These are phyloP conservation scores for Cartodere bifasciata DNA, from an alignment of 2,888 invertebrate species.

Conservation along the genomic window DNA sequence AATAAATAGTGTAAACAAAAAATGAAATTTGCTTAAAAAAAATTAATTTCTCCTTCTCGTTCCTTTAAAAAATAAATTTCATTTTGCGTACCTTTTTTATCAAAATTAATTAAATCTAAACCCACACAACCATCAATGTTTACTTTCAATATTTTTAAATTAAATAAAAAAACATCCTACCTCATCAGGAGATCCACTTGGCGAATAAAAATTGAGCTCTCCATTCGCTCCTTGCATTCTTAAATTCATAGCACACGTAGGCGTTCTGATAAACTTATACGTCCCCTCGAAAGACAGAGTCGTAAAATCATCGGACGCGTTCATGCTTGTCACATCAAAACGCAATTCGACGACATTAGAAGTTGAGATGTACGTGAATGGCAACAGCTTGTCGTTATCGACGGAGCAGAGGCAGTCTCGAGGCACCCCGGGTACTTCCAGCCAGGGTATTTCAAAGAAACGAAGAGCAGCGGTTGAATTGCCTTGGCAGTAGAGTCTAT, in stretches of 20 bases:
- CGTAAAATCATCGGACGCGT: constrained; percentile 72
- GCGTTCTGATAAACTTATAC: constrained; percentile 65
- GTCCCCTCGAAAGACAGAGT: constrained; percentile 73
- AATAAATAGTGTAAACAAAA: too few species aligned
- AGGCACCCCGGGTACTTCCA: constrained; percentile 54
- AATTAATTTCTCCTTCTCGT: too few species aligned
- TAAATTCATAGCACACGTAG: constrained; percentile 55
- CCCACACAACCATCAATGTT: too few species aligned
- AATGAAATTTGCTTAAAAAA: too few species aligned
- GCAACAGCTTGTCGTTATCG: constrained; percentile 35
- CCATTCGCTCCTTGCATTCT: constrained; percentile 66
- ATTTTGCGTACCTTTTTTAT: too few species aligned
- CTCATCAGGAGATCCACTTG: constrained; percentile 24
- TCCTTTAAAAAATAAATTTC: too few species aligned
- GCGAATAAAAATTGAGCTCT: constrained; percentile 48
- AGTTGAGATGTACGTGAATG: constrained; percentile 65
- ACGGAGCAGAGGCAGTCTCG: constrained; percentile 71
- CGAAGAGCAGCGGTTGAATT: constrained; percentile 57
- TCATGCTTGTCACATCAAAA: constrained; percentile 74
- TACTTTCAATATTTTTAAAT: too few species aligned
- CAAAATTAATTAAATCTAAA: too few species aligned
- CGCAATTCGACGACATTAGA: constrained; percentile 67
- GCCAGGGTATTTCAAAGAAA: constrained; percentile 66
- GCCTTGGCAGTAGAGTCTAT: constrained; percentile 58
- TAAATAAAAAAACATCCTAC: too few species aligned